These are phyloP conservation scores for Rhombomys opimus DNA, from an alignment of 2,113 vertebrate genomes.

Conservation along the genomic window DNA sequence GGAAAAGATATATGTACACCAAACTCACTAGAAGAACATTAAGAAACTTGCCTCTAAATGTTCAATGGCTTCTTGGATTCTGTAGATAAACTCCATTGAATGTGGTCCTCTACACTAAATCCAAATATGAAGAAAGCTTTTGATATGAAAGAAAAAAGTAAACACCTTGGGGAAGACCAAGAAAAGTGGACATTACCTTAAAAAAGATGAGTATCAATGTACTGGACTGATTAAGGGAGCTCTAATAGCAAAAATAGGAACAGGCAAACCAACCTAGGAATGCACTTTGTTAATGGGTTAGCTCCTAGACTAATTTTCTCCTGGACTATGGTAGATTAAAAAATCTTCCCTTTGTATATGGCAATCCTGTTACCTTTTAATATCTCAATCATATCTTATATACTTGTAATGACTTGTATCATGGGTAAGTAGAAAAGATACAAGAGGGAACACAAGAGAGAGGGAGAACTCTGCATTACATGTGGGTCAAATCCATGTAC, in stretches of 20 bases:
- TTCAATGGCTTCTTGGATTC: neutral
- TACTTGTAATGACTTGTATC: neutral
- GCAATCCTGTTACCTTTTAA: neutral
- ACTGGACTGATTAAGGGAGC: neutral
- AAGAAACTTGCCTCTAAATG: neutral
- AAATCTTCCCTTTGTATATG: neutral
- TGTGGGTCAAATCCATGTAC: neutral
- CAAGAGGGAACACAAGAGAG: neutral
- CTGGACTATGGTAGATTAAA: neutral
- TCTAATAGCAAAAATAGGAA: neutral
- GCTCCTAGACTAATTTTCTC: constrained; percentile 1
- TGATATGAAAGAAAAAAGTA: neutral
- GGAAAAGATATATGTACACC: neutral
- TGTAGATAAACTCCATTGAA: neutral
- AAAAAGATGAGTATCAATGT: neutral
- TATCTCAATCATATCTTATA: neutral
- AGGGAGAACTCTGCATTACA: neutral
- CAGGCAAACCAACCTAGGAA: neutral
- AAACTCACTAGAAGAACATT: neutral
- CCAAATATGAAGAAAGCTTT: neutral
- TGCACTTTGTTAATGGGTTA: neutral
- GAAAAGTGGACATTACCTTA: neutral
- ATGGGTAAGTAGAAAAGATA: neutral
- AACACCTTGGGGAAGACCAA: neutral
- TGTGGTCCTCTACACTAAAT: neutral